Evolutionary conservation across 2,797 vertebrate genomes (phyloP).

Genomic region (Phataginus tricuspis): DNA sequence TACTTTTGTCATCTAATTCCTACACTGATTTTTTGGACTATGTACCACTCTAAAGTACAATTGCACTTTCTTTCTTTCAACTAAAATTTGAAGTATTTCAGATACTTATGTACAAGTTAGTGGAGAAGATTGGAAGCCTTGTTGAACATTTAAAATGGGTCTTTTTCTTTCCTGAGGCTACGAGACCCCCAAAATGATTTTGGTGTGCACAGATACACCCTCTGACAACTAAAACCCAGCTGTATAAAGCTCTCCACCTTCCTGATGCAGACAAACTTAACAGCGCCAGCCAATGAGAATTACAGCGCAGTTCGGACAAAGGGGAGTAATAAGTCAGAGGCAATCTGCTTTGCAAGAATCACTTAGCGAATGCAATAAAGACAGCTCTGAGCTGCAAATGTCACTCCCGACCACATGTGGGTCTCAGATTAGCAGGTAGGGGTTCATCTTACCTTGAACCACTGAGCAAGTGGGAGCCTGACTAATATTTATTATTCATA

Average conservation of each 20-base stretch:
- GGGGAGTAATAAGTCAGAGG: not conserved
- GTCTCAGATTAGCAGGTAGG: not conserved
- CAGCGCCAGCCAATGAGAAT: not conserved
- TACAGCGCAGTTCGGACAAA: not conserved
- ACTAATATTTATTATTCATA: constrained; percentile 62
- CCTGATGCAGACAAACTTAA: not conserved
- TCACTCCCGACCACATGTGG: not conserved
- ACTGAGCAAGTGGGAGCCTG: not conserved
- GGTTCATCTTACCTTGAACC: not conserved
- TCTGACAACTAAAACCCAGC: not conserved
- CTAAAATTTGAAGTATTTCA: not conserved
- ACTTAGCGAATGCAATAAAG: not conserved
- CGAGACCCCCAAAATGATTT: not conserved
- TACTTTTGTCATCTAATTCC: not conserved
- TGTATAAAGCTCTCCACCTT: not conserved
- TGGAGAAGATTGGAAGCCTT: not conserved
- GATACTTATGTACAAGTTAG: not conserved
- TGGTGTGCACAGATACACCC: not conserved
- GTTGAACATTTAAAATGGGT: not conserved
- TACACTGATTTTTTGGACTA: not conserved
- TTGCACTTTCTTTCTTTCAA: not conserved
- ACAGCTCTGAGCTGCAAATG: not conserved
- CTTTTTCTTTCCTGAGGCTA: not conserved
- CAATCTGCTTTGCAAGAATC: not conserved
- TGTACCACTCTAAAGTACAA: not conserved